Percentiles rank a stretch among this genome's conserved stretches.
Conservation (phyloP, 1,140 invertebrate genomes). For the Pseudomyrmex sp. region DNA sequence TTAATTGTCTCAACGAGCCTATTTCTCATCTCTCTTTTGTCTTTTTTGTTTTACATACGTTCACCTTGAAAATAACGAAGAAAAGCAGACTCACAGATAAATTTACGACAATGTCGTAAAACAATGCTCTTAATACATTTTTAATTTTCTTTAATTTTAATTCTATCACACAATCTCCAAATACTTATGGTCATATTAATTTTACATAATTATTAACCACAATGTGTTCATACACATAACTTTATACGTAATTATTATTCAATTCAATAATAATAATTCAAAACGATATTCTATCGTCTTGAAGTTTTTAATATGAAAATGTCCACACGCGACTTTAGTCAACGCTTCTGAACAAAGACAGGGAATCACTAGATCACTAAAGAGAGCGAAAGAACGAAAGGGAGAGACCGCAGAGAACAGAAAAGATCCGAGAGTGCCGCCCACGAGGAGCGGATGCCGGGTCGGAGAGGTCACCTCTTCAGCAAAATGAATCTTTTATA, state of each 20-base stretch:
- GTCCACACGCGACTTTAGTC: neutral
- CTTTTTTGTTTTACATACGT: slow-evolving; percentile 7
- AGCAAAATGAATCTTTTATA: slow-evolving; percentile 74
- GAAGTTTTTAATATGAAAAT: slow-evolving; percentile 17
- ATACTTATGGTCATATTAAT: too few species aligned
- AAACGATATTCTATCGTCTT: too few species aligned
- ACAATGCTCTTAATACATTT: too few species aligned
- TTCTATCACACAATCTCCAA: too few species aligned
- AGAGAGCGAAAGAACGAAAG: slow-evolving; percentile 2
- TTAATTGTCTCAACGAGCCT: slow-evolving; percentile 70
- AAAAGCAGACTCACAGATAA: neutral
- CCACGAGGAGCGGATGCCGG: slow-evolving; percentile 74
- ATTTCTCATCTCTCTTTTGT: slow-evolving; percentile 5
- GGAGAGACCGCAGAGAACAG: slow-evolving; percentile 7
- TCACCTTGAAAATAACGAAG: slow-evolving; percentile 35
- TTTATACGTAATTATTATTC: too few species aligned
- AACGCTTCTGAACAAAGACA: slow-evolving; percentile 48
- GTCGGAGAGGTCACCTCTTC: slow-evolving; percentile 73
- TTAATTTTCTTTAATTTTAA: neutral
- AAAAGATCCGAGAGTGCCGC: slow-evolving; percentile 49
- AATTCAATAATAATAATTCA: too few species aligned
- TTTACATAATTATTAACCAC: too few species aligned
- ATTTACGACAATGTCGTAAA: neutral
- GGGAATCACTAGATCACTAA: neutral
- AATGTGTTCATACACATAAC: too few species aligned